phyloP scores from a whole-genome alignment of 2,797 vertebrate species.

The Danio albolineatus region DNA sequence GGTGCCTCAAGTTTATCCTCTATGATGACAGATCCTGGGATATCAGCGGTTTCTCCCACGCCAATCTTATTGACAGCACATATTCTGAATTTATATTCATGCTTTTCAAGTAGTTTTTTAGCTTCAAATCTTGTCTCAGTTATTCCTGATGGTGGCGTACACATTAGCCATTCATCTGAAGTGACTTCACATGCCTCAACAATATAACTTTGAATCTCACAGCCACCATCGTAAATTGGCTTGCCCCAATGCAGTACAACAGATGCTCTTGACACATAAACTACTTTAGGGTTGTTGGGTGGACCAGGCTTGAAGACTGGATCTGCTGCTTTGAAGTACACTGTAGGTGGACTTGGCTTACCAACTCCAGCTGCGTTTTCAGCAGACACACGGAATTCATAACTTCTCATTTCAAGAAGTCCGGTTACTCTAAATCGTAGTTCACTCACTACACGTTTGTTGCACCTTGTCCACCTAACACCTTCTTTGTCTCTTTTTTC shows the following conservation, averaged over 20 bases:
- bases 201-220: constrained; percentile 96
- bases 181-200: constrained; percentile 89
- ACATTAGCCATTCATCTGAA: constrained; percentile 93
- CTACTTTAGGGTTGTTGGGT: constrained; percentile 95
- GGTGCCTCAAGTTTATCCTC: constrained; percentile 97
- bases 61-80: constrained; percentile 97
- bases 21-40: constrained; percentile 87
- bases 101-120: constrained; percentile 92
- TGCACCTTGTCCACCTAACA: constrained; percentile 96
- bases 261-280: constrained; percentile 90
- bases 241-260: constrained; percentile 95
- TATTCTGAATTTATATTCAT: constrained; percentile 96
- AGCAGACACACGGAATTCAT: constrained; percentile 95
- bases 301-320: constrained; percentile 96
- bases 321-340: constrained; percentile 93
- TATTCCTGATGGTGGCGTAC: constrained; percentile 92
- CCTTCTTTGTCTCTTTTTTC: constrained; percentile 98
- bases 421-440: constrained; percentile 93
- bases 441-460: constrained; percentile 92
- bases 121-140: constrained; percentile 88
- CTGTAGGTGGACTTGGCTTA: constrained; percentile 86
- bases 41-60: constrained; percentile 93
- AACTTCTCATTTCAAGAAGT: constrained; percentile 92
- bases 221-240: constrained; percentile 98
- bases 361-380: constrained; percentile 97